phyloP scores from a whole-genome alignment of 1,140 invertebrate species.

The Drosophila truncata region DNA sequence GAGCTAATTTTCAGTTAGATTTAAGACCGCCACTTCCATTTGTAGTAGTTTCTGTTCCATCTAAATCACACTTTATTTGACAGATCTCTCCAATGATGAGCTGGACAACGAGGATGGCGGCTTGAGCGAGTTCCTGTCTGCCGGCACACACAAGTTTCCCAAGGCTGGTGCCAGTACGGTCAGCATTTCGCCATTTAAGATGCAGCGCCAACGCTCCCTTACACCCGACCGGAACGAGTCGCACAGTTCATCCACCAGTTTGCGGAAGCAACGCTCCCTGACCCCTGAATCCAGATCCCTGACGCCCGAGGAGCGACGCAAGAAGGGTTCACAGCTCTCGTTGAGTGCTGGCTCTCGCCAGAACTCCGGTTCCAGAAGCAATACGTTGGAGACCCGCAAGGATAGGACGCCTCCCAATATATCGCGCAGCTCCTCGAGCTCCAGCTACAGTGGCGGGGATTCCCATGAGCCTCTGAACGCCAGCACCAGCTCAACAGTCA shows the following conservation, averaged over 20 bases:
- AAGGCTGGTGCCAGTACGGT: conserved; percentile 38
- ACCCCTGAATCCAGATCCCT: conserved; percentile 81
- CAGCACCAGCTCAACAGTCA: conserved; percentile 34
- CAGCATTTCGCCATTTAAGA: conserved; percentile 72
- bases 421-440: conserved; percentile 84
- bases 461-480: conserved; percentile 56
- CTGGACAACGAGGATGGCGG: conserved; percentile 79
- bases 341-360: conserved; percentile 70
- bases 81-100: conserved; percentile 85
- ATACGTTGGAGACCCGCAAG: conserved; percentile 75
- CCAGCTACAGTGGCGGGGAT: conserved; percentile 81
- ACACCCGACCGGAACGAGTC: conserved; percentile 83
- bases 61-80: not conserved
- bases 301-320: conserved; percentile 80
- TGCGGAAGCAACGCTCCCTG: conserved; percentile 81
- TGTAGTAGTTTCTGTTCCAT: not conserved
- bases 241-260: conserved; percentile 76
- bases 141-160: conserved; percentile 68
- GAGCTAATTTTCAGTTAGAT: not conserved
- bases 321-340: conserved; percentile 78
- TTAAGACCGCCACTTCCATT: not conserved
- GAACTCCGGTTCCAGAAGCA: conserved; percentile 77
- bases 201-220: conserved; percentile 75
- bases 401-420: conserved; percentile 74
- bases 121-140: conserved; percentile 71